Evolutionary conservation across 2,888 invertebrate species (phyloP).

Genomic region (Shargacucullia verbasci): DNA sequence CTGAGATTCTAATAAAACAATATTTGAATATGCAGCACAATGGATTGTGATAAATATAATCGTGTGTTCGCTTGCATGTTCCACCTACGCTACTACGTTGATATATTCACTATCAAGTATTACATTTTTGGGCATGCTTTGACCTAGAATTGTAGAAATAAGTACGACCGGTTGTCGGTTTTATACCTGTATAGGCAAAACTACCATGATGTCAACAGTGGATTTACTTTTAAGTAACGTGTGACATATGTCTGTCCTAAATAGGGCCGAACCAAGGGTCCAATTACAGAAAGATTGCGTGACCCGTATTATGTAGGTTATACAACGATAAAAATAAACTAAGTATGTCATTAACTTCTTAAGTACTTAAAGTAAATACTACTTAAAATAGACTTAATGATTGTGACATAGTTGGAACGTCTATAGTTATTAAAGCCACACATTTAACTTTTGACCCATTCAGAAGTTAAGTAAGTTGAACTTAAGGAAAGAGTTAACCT

Average conservation of each 20-base stretch:
- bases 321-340: neutral
- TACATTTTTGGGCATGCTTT: conserved; percentile 48
- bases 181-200: conserved; percentile 30
- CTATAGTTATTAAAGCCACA: neutral
- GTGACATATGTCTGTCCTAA: conserved; percentile 11
- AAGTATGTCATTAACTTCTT: neutral
- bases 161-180: conserved; percentile 47
- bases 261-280: conserved; percentile 16
- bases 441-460: conserved; percentile 32
- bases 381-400: conserved; percentile 24
- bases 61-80: conserved; percentile 13
- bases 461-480: conserved; percentile 34
- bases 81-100: conserved; percentile 40
- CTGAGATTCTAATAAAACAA: conserved; percentile 6
- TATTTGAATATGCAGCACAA: conserved; percentile 29
- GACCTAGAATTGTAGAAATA: conserved; percentile 55
- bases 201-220: conserved; percentile 36
- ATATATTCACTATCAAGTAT: conserved; percentile 40
- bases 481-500: conserved; percentile 45
- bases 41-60: conserved; percentile 30
- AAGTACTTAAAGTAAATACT: conserved; percentile 5
- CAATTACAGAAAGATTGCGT: conserved; percentile 19
- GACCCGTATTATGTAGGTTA: conserved; percentile 14
- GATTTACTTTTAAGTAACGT: conserved; percentile 24
- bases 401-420: conserved; percentile 16